These are phyloP conservation scores for Dasyurus viverrinus DNA, from an alignment of 2,113 vertebrate genomes.

Conservation along the genomic window DNA sequence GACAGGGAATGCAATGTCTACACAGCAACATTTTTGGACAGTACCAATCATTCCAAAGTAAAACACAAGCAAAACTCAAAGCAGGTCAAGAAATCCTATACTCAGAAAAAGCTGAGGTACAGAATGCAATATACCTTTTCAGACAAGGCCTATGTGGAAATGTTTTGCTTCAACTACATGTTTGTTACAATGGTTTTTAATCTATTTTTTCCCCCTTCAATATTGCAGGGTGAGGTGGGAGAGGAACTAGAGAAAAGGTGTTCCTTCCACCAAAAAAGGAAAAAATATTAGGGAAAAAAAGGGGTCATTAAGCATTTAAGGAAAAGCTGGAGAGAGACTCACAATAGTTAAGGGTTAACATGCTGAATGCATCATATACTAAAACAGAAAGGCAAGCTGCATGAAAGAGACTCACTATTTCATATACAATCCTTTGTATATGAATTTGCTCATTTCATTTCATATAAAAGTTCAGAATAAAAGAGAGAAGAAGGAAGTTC, in stretches of 20 bases:
- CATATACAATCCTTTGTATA: background rate
- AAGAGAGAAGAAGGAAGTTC: background rate
- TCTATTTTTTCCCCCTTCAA: background rate
- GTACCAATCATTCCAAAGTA: background rate
- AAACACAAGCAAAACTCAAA: background rate
- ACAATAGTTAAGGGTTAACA: background rate
- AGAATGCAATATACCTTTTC: background rate
- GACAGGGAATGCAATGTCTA: background rate
- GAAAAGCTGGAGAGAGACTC: background rate
- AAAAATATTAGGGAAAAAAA: background rate
- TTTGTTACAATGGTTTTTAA: background rate
- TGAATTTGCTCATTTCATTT: background rate
- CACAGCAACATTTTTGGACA: background rate
- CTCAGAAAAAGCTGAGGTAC: background rate
- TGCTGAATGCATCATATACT: background rate
- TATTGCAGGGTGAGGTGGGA: background rate
- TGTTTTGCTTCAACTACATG: background rate
- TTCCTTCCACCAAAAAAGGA: background rate
- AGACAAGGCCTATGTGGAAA: background rate
- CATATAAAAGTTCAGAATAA: background rate
- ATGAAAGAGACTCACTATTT: background rate
- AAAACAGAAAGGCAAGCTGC: background rate
- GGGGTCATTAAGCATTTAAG: background rate
- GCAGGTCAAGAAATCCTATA: background rate
- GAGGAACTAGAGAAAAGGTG: constrained; percentile 9